Evolutionary conservation across 2,113 vertebrate species (phyloP).

Genomic region (Seriola rivoliana): DNA sequence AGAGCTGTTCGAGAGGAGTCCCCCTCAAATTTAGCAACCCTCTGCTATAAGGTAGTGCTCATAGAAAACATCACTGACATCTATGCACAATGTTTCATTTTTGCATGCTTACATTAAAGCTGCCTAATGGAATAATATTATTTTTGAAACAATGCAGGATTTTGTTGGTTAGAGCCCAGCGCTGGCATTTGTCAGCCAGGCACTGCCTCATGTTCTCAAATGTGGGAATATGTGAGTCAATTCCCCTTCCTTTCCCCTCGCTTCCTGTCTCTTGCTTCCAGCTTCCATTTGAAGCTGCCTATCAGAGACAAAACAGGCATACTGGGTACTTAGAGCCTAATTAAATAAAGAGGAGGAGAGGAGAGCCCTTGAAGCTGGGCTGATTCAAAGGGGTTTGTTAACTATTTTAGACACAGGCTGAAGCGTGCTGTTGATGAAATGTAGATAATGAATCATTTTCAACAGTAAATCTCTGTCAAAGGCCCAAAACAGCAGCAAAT

Average conservation of each 20-base stretch:
- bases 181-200: conserved; percentile 31
- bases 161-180: conserved; percentile 16
- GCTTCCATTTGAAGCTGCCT: conserved; percentile 75
- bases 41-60: conserved; percentile 97
- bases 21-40: conserved; percentile 95
- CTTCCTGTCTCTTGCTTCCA: conserved; percentile 74
- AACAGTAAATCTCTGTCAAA: background rate
- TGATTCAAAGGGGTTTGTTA: conserved; percentile 29
- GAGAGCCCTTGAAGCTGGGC: conserved; percentile 46
- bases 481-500: conserved; percentile 2
- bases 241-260: conserved; percentile 68
- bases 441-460: conserved; percentile 10
- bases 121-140: background rate
- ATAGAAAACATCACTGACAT: background rate
- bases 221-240: conserved; percentile 69
- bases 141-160: conserved; percentile 24
- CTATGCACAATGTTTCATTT: background rate
- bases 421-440: conserved; percentile 14
- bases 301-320: conserved; percentile 70
- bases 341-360: conserved; percentile 55
- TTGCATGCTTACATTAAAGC: background rate
- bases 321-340: conserved; percentile 34
- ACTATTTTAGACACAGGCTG: conserved; percentile 23
- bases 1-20: conserved; percentile 97
- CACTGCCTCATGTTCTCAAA: conserved; percentile 42